These are phyloP conservation scores for Amia ocellicauda DNA, from an alignment of 2,113 vertebrate genomes.

Conservation along the genomic window DNA sequence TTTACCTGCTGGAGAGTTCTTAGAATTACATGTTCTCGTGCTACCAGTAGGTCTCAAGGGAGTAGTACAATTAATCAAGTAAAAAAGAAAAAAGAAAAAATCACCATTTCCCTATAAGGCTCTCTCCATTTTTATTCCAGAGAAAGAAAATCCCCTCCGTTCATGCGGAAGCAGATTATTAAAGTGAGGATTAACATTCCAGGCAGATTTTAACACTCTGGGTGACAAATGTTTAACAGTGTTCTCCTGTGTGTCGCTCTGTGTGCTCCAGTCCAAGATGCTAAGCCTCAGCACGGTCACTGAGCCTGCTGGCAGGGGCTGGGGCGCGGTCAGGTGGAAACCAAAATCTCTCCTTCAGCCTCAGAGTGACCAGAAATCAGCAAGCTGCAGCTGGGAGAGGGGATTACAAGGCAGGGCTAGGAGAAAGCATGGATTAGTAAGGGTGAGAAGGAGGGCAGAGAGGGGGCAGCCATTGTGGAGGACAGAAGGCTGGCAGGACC, in stretches of 20 bases:
- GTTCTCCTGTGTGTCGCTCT: constrained; percentile 52
- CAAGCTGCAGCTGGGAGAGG: background rate
- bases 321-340: constrained; percentile 65
- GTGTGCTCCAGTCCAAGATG: constrained; percentile 35
- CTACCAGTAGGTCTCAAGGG: too few relatives aligned
- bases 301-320: constrained; percentile 35
- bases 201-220: constrained; percentile 74
- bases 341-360: background rate
- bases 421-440: background rate
- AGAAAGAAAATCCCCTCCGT: constrained; percentile 38
- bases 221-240: constrained; percentile 73
- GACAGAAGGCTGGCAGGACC: too few relatives aligned
- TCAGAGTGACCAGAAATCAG: background rate
- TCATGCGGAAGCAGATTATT: constrained; percentile 54
- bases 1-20: too few relatives aligned
- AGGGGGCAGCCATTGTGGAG: too few relatives aligned
- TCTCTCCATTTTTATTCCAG: background rate
- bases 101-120: too few relatives aligned
- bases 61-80: too few relatives aligned
- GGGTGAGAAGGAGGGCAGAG: too few relatives aligned
- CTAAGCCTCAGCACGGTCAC: constrained; percentile 46
- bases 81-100: constrained; percentile 39
- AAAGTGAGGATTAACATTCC: constrained; percentile 79
- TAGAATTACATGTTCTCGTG: too few relatives aligned
- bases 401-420: background rate